Base-by-base conservation (phyloP, 2,888 invertebrate species). In the Brassicogethes aeneus region DNA sequence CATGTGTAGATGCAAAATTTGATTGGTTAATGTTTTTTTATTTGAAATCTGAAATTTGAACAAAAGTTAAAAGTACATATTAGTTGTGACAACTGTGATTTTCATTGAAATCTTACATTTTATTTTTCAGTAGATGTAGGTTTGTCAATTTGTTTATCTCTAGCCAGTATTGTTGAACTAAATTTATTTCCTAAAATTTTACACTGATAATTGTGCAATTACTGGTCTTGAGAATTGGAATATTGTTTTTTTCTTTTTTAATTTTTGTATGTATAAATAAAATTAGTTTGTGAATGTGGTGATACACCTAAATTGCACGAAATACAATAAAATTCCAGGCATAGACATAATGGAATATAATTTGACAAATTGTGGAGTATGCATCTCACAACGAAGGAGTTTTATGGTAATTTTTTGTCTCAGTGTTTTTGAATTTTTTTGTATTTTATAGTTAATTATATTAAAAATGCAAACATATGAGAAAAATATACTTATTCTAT, bases 121-220 rank as follows among this genome's bases (percentile, higher is more conserved):
- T 23, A 5, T 23, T 7, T n/a, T n/a, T 23, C 10, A 23, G 23
- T 23, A 23, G 5, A 23, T 23, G 23, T 23, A 23, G 23, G 23
- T 10, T 23, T 23, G 23, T 7, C 23, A 23, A 7, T 23, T 23
- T 23, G 23, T 23, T 23, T 23, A 36, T 36, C 17, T 16, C 3
- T 14, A 5, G 15, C 15, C n/a, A 37, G 23, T 39, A 17, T 33
- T 33, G 17, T 31, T 2, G 17, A 39, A 31, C 14, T 31, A 29
- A n/a, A 31, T 31, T 37, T 3, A 15, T 16, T 31, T 12, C 5
- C 16, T 3, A n/a, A 31, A 31, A 15, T 30, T 16, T 37, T 17
- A 3, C 17, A 30, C 32, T 29, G 16, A 29, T 51, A 52, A 52
- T 52, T 53, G 51, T 54, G 51, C 54, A 54, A 54, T 54, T 54